Evolutionary conservation across 2,797 vertebrate genomes (phyloP), one percentile per base, ranked within the genome.

Genomic region (Manis crassicaudata): DNA sequence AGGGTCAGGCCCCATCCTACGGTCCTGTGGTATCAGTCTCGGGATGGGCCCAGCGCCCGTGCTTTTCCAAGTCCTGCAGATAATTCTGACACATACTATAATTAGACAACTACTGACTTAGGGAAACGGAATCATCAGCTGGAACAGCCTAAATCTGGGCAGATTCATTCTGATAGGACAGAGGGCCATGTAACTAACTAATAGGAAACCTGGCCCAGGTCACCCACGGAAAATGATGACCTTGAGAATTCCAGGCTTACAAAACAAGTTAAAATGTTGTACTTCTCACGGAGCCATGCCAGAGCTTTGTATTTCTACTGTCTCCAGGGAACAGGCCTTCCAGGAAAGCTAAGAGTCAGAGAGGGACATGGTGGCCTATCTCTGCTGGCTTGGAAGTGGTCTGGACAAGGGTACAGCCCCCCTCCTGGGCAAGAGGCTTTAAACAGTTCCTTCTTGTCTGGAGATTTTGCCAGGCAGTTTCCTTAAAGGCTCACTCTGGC

Each of bases 221-320:
- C 5, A 73, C 75, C 88, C 60, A 96, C 56, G 68, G 76, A 79
- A 63, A 96, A 63, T 3, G 86, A 97, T 52, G 97, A 96, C 86
- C 76, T 95, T 88, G 96, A 83, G 93, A 85, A 85, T 68, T 97
- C 88, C 89, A 93, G 75, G 46, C 46, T 97, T 88, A 63, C 91
- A 95, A 96, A 96, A 32, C 5, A 97, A 94, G 46, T 81, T 93
- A 90, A 85, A 96, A 92, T 1, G 58, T 27, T 96, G 73, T 54
- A 79, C 76, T 95, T 85, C 37, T 75, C 81, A 88, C 27, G 92
- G 23, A 97, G 65, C 65, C 82, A 80, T 32, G 90, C 50, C 50
- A 96, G 77, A 87, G 56, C 3, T 81, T 7, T 90, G 73, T 63
- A 96, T 35, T 91, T 86, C 93, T 70, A 83, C 6, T 65, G 35